Percentiles rank a stretch among this genome's conserved stretches.
Evolutionary conservation across 1,140 invertebrate genomes (phyloP).

Genomic region (Drosophila nannoptera): DNA sequence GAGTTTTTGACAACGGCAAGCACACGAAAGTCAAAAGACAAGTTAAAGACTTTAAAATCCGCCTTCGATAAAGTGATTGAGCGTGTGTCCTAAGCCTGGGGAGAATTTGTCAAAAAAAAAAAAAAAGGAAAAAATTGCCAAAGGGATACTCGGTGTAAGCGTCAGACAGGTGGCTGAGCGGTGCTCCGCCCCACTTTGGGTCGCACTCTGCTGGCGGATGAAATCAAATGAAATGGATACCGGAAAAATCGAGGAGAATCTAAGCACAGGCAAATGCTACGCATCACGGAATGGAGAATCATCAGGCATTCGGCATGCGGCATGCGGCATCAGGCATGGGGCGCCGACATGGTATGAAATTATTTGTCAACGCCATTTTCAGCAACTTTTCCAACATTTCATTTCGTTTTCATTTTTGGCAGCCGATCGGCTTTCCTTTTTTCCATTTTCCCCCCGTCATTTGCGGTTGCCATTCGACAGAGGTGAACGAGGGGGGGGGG

Average conservation of each 20-base stretch:
- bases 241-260: conserved; percentile 52
- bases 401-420: conserved; percentile 65
- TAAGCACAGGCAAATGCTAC: conserved; percentile 27
- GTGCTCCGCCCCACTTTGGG: conserved; percentile 27
- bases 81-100: conserved; percentile 52
- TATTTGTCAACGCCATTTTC: conserved; percentile 77
- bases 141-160: conserved; percentile 25
- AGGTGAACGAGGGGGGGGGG: neutral
- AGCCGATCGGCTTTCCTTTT: conserved; percentile 34
- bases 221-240: conserved; percentile 75
- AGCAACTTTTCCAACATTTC: conserved; percentile 75
- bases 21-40: conserved; percentile 67
- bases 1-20: conserved; percentile 9
- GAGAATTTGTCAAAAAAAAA: conserved; percentile 52
- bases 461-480: conserved; percentile 19
- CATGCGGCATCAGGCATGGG: neutral
- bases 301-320: neutral
- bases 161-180: conserved; percentile 51
- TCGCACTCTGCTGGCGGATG: conserved; percentile 11
- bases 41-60: conserved; percentile 77
- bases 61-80: conserved; percentile 69
- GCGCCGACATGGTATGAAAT: conserved; percentile 74
- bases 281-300: neutral
- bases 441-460: conserved; percentile 29
- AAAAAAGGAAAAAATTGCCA: conserved; percentile 42